Conservation (phyloP, 1,140 invertebrate genomes). For the Idris sp. region DNA sequence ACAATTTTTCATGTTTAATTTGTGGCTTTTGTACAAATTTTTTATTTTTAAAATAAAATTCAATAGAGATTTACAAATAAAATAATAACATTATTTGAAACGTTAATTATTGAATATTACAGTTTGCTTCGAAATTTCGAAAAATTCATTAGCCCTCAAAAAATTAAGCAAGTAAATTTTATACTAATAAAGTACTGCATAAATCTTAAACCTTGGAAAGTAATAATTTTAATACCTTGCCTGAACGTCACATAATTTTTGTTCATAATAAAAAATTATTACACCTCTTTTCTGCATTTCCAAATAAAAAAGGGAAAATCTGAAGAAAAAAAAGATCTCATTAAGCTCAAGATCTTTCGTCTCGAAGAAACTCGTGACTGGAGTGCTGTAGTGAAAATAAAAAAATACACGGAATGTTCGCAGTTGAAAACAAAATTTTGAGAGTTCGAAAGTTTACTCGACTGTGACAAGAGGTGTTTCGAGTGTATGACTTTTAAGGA, state of each 20-base stretch:
- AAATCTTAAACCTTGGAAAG: conserved; percentile 1
- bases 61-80: no score
- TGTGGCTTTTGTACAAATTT: no score
- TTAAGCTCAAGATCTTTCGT: conserved; percentile 45
- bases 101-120: no score
- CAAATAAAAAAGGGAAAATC: conserved; percentile 6
- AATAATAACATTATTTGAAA: no score
- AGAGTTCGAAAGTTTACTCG: conserved; percentile 36
- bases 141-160: no score
- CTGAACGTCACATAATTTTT: conserved; percentile 20
- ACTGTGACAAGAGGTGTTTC: conserved; percentile 43
- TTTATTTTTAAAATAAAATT: no score
- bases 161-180: no score
- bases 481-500: conserved; percentile 47
- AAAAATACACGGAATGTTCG: conserved; percentile 31
- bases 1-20: no score
- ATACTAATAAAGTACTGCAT: background rate
- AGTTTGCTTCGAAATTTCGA: no score
- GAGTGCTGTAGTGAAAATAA: conserved; percentile 48
- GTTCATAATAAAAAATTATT: conserved; percentile 20
- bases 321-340: conserved; percentile 38
- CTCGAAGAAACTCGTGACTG: conserved; percentile 26
- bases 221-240: conserved; percentile 12
- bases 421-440: conserved; percentile 50
- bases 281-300: conserved; percentile 1